Evolutionary conservation across 2,113 vertebrate species (phyloP).

Genomic region (Bothrops jararaca): DNA sequence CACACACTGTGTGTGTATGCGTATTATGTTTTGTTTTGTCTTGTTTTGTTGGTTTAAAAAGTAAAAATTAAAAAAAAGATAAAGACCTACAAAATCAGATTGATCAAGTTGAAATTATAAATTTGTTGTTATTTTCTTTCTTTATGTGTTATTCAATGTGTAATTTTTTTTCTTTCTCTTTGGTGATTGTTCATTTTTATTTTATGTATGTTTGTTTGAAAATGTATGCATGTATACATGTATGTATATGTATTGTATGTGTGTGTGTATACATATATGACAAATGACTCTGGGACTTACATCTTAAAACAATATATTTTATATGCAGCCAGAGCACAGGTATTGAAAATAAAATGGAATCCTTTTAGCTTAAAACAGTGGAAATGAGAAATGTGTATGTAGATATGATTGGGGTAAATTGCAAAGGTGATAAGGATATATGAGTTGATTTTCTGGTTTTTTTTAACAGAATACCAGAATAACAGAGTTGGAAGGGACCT

Average conservation of each 20-base stretch:
- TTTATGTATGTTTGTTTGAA: neutral
- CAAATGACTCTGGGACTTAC: neutral
- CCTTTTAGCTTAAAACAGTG: neutral
- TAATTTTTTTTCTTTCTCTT: neutral
- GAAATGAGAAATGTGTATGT: neutral
- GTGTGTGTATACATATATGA: neutral
- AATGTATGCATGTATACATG: neutral
- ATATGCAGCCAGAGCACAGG: neutral
- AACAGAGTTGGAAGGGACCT: neutral
- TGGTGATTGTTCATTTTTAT: neutral
- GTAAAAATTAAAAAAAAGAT: too few species aligned
- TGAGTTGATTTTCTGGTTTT: neutral
- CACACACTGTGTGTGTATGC: too few species aligned
- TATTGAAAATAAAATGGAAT: neutral
- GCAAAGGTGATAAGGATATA: neutral
- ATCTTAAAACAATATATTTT: neutral
- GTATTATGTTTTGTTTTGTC: too few species aligned
- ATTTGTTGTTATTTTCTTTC: neutral
- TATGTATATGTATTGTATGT: neutral
- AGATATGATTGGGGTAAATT: neutral
- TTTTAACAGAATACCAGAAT: neutral
- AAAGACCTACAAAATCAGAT: neutral
- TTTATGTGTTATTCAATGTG: neutral
- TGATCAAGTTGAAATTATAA: neutral
- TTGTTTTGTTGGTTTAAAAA: too few species aligned